Evolutionary conservation across 2,888 invertebrate species (phyloP), one percentile per base, ranked within the genome.

Genomic region (Sinohyriopsis cumingii): DNA sequence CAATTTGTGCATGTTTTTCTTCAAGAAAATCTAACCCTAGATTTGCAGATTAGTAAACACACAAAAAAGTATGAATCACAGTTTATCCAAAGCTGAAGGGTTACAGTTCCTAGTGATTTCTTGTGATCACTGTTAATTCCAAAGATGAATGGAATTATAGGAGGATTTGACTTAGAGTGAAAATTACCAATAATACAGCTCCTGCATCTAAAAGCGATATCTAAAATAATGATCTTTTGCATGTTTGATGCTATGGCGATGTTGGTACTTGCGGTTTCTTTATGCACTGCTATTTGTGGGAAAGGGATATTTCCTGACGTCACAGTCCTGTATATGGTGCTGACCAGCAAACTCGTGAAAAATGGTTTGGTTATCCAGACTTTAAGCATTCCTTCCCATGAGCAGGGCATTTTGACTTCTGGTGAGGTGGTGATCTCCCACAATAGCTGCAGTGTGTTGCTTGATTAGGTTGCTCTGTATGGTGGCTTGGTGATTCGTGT

Each of bases 1-100:
- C 57, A 57, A 57, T 22, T 24, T 57, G 15, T n/a, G 57, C 57
- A 57, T 57, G 57, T 57, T 57, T 57, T 9, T 57, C 57, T 12
- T 57, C 57, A 9, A 57, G 57, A 57, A 57, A 57, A 57, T 57
- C 57, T 18, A 57, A 9, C n/a, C 18, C 57, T 57, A 57, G 57
- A 57, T 12, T 9, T 57, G 57, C 24, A 15, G 57, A 9, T n/a
- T 22, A 22, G n/a, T 15, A 57, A 57, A 57, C 57, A 57, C 57
- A 57, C 15, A 18, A 57, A 57, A 57, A 57, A 12, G 57, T 57
- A 57, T 57, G 18, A 22, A 24, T 57, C 5, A 57, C 57, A 15
- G 15, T 57, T 15, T 57, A 57, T 15, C 57, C 20, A 57, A 5
- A 57, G 5, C 5, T n/a, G n/a, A 20, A 57, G 22, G n/a, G 6